Evolutionary conservation across 2,888 invertebrate genomes (phyloP).

Genomic region (Punctoribates punctum): DNA sequence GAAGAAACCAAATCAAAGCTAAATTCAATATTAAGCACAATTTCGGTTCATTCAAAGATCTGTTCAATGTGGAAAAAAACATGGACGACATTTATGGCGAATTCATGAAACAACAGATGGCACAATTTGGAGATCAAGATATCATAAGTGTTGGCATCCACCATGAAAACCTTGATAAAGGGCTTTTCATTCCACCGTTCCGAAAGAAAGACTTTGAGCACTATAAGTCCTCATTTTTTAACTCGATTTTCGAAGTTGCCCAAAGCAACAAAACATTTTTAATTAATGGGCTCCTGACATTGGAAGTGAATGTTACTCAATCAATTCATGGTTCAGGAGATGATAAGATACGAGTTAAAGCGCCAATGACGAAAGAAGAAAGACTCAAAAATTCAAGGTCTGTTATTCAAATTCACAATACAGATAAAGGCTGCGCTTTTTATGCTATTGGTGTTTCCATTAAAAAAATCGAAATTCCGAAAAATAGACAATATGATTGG

Average conservation of each 20-base stretch:
- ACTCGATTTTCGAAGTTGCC: neutral
- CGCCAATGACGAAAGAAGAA: neutral
- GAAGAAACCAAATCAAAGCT: no score
- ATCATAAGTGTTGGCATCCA: neutral
- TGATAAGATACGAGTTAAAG: no score
- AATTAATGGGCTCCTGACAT: neutral
- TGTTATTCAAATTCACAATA: constrained; percentile 14
- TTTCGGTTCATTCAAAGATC: neutral
- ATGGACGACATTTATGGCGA: neutral
- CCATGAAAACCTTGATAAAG: neutral
- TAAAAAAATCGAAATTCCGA: neutral
- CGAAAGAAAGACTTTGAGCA: neutral
- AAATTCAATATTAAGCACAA: neutral
- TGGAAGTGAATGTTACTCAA: neutral
- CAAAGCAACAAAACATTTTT: neutral
- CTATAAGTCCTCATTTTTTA: neutral
- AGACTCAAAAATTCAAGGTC: neutral
- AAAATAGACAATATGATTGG: neutral
- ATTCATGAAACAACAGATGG: neutral
- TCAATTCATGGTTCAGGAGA: neutral
- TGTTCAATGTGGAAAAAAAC: neutral
- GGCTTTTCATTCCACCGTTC: neutral
- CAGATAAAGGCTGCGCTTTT: constrained; percentile 8
- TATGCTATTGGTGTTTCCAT: neutral
- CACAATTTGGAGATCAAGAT: neutral